A percentile compares a stretch with the other conserved stretches of the same genome.
Conservation (phyloP, 92 coral and sea anemone genomes). For the Umimayanthus chanpuru region DNA sequence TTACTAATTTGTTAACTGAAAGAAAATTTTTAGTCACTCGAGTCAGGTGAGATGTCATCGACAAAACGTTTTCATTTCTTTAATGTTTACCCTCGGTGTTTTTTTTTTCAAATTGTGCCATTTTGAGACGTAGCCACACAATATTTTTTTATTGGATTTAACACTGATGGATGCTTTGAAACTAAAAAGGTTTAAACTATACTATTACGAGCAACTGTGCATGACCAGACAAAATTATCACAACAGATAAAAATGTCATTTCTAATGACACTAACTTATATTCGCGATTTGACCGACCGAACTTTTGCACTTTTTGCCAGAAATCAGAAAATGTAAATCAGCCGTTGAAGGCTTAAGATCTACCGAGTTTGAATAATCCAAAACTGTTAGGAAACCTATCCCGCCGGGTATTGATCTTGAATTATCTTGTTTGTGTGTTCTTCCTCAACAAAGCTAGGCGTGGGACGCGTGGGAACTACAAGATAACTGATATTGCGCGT, state of each 20-base stretch:
- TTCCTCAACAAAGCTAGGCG: too few relatives aligned
- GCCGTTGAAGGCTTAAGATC: neutral
- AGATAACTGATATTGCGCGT: too few relatives aligned
- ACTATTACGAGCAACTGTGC: neutral
- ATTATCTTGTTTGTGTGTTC: too few relatives aligned
- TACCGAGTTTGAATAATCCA: neutral
- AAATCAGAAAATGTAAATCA: neutral
- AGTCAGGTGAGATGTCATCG: too few relatives aligned
- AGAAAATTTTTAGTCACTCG: too few relatives aligned
- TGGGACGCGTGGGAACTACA: too few relatives aligned
- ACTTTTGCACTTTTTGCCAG: neutral
- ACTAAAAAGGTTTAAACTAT: too few relatives aligned
- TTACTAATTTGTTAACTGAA: too few relatives aligned
- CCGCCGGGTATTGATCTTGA: too few relatives aligned
- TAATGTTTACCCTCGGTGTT: neutral
- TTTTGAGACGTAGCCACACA: neutral
- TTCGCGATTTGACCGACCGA: neutral
- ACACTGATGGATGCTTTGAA: too few relatives aligned
- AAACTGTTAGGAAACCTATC: neutral
- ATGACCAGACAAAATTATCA: neutral
- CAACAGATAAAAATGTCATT: neutral
- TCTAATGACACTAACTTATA: neutral
- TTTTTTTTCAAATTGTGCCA: neutral
- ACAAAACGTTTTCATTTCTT: neutral
- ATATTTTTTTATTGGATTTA: too few relatives aligned